These are phyloP conservation scores for Orientallactaga sibirica DNA, from an alignment of 2,797 vertebrate species.

Conservation along the genomic window DNA sequence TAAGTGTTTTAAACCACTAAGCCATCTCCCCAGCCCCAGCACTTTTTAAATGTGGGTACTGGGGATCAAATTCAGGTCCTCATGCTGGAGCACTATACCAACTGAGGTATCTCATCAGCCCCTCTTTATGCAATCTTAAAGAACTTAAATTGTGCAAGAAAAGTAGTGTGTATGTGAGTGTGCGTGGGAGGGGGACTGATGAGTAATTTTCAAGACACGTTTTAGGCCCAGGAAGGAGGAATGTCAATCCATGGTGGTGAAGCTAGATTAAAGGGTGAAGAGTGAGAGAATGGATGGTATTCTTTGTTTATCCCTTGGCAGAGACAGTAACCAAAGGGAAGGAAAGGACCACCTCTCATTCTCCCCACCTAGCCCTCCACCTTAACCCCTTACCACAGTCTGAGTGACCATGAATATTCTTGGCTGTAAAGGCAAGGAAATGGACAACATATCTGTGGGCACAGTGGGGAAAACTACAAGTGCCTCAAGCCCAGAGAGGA, in stretches of 20 bases:
- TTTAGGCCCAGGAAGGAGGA: constrained; percentile 6
- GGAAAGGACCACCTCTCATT: background rate
- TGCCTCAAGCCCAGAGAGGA: background rate
- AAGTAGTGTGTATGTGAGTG: background rate
- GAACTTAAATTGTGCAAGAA: background rate
- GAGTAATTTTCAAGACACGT: background rate
- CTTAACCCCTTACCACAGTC: background rate
- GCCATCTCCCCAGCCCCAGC: no score
- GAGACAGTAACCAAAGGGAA: constrained; percentile 1
- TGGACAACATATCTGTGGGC: background rate
- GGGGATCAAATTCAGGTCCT: no score
- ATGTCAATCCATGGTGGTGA: background rate
- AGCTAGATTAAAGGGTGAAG: background rate
- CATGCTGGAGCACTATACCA: no score
- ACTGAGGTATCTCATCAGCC: no score
- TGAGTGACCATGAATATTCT: background rate
- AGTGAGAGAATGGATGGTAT: background rate
- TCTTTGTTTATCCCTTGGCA: background rate
- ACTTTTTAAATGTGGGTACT: no score
- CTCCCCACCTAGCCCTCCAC: background rate
- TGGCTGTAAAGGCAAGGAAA: background rate
- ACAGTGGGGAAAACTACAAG: constrained; percentile 7
- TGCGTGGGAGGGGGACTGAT: background rate
- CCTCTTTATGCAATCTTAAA: background rate
- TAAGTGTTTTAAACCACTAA: no score